These are phyloP conservation scores for Drosophila chauvacae DNA, from an alignment of 1,140 invertebrate genomes.

Conservation along the genomic window DNA sequence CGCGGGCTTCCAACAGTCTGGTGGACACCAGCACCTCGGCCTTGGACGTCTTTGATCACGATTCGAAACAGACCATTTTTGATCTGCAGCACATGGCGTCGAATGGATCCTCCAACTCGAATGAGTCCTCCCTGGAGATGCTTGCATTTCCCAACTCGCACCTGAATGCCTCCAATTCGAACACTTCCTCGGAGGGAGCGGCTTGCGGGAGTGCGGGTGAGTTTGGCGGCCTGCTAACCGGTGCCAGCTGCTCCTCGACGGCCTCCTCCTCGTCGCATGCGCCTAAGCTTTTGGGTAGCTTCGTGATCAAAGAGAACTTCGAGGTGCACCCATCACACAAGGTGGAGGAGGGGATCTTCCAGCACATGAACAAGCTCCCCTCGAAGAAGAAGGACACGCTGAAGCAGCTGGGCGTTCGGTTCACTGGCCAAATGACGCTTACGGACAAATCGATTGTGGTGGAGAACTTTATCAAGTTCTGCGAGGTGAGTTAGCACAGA, in stretches of 20 bases:
- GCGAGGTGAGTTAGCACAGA: conserved; percentile 67
- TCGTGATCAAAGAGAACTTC: conserved; percentile 83
- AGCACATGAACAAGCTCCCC: conserved; percentile 83
- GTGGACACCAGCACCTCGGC: conserved; percentile 64
- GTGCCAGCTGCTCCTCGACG: conserved; percentile 59
- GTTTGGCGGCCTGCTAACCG: conserved; percentile 69
- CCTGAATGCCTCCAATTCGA: conserved; percentile 82
- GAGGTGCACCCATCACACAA: conserved; percentile 83
- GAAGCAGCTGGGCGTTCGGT: conserved; percentile 80
- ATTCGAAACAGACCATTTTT: conserved; percentile 81
- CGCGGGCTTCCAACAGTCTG: conserved; percentile 73
- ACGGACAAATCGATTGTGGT: conserved; percentile 84
- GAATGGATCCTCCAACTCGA: conserved; percentile 77
- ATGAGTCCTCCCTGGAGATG: conserved; percentile 77
- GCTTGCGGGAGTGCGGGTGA: conserved; percentile 70
- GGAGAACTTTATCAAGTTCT: conserved; percentile 83
- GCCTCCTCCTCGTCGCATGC: conserved; percentile 47
- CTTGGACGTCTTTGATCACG: conserved; percentile 81
- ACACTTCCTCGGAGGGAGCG: conserved; percentile 80
- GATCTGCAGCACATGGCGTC: conserved; percentile 77
- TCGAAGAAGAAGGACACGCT: conserved; percentile 83
- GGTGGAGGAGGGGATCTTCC: conserved; percentile 83
- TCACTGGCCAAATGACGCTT: conserved; percentile 84
- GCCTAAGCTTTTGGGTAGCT: conserved; percentile 72
- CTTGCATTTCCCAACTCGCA: conserved; percentile 79